Conservation (phyloP, 2,113 vertebrate species). For the Monarcha castaneiventris region DNA sequence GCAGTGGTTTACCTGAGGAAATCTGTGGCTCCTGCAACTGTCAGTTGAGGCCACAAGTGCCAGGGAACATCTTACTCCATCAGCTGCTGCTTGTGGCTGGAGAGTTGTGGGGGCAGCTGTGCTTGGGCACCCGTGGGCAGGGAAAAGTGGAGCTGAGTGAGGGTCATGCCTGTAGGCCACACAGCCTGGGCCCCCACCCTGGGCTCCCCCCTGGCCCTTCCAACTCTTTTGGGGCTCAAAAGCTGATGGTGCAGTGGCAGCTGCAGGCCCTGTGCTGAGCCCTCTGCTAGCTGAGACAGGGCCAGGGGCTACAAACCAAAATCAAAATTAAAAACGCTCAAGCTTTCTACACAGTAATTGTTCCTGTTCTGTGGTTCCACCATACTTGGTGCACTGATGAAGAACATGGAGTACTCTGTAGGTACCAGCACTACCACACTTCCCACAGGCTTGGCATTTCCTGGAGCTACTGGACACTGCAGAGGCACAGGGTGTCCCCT, state of each 20-base stretch:
- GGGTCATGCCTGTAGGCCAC: background rate
- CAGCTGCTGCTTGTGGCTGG: background rate
- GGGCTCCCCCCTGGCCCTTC: too few relatives aligned
- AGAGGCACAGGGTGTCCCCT: background rate
- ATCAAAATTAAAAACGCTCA: background rate
- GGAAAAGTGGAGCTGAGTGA: background rate
- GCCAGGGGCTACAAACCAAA: background rate
- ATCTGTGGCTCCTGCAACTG: background rate
- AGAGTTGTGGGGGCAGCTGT: background rate
- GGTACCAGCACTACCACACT: background rate
- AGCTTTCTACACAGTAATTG: background rate
- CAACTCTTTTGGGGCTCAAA: background rate
- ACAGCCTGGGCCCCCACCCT: background rate
- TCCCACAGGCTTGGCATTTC: background rate
- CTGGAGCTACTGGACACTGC: background rate
- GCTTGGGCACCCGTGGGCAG: fast-evolving
- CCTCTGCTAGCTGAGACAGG: too few relatives aligned
- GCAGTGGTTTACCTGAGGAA: background rate
- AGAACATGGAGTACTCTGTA: background rate
- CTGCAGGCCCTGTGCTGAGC: background rate
- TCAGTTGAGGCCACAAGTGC: background rate
- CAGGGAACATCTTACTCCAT: background rate
- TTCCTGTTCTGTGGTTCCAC: background rate
- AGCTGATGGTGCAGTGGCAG: fast-evolving
- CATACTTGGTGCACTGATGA: background rate